Base-by-base conservation (phyloP, 2,113 vertebrate genomes). In the Ammodramus savannarum region DNA sequence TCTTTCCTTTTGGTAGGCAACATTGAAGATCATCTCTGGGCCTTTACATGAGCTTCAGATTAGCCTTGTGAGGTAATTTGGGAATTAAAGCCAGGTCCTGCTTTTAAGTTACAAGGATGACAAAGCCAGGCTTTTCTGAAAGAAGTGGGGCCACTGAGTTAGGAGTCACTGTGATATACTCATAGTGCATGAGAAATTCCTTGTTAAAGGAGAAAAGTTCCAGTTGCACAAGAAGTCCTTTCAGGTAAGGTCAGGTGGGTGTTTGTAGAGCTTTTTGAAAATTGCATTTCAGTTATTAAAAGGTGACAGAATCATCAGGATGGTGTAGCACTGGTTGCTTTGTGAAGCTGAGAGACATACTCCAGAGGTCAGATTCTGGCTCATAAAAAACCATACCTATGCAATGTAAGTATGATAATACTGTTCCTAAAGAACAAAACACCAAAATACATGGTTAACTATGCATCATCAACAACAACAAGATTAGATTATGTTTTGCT, bases 21-120 rank as follows among this genome's bases (percentile, higher is more conserved):
- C 1, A 0, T 63, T 59, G 36, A 63, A 85, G 41, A 48, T 16
- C 0, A 0, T 54, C 29, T 66, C 32, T 13, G n/a, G 29, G 14
- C 22, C 38, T 26, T 57, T 54, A 41, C 0, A 0, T 54, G 17
- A 49, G 16, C 13, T 74, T 55, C 46, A 55, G 22, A 31, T 89
- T 51, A 31, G 32, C 16, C 15, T 32, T 52, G 22, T 36, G 58
- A 82, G 10, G n/a, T 92, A 27, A 44, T n/a, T 20, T 75, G 31
- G 46, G 29, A 83, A 77, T 58, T 66, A 69, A 74, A 81, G 29
- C 18, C 46, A 31, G 11, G 9, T 55, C 32, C 16, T 46, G 23
- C 38, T 32, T 85, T 86, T 57, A 13, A 23, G 11, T 61, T 46
- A 20, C 14, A 58, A 54, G 26, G 29, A 13, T 54, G 49, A 55